A percentile compares a stretch with the other conserved stretches of the same genome.
Evolutionary conservation across 2,888 invertebrate genomes (phyloP).

Genomic region (Drosophila demipolita): DNA sequence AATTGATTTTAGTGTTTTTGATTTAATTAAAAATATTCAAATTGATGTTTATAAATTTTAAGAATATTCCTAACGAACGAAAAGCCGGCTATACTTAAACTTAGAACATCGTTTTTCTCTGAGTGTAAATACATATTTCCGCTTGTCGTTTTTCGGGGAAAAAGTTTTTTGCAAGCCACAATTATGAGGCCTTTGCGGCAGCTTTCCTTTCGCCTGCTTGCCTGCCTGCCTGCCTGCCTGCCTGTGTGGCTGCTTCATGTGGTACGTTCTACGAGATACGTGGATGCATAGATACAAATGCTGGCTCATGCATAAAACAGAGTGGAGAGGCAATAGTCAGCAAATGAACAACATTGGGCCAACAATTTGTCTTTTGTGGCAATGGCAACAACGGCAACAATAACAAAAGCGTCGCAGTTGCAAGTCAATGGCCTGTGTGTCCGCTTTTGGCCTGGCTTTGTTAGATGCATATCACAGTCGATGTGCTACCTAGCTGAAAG

Average conservation of each 20-base stretch:
- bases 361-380: slow-evolving; percentile 39
- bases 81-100: not conserved
- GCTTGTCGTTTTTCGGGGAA: slow-evolving; percentile 45
- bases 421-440: slow-evolving; percentile 48
- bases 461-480: slow-evolving; percentile 39
- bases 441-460: slow-evolving; percentile 38
- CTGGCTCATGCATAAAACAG: slow-evolving; percentile 58
- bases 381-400: slow-evolving; percentile 9
- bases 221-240: slow-evolving; percentile 16
- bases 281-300: slow-evolving; percentile 29
- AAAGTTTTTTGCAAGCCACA: slow-evolving; percentile 60
- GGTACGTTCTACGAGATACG: slow-evolving; percentile 49
- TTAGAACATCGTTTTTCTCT: not conserved
- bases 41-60: not conserved
- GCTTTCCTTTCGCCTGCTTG: slow-evolving; percentile 68
- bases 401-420: slow-evolving; percentile 10
- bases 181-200: slow-evolving; percentile 61
- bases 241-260: slow-evolving; percentile 28
- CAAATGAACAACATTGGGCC: slow-evolving; percentile 18
- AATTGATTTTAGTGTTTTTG: not conserved
- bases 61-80: not conserved
- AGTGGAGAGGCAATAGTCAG: slow-evolving; percentile 6
- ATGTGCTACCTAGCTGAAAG: slow-evolving; percentile 23
- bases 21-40: not conserved
- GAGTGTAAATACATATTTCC: slow-evolving; percentile 34